Evolutionary conservation across 2,113 vertebrate genomes (phyloP), one percentile per base, ranked within the genome.

Genomic region (Thamnophis sirtalis): DNA sequence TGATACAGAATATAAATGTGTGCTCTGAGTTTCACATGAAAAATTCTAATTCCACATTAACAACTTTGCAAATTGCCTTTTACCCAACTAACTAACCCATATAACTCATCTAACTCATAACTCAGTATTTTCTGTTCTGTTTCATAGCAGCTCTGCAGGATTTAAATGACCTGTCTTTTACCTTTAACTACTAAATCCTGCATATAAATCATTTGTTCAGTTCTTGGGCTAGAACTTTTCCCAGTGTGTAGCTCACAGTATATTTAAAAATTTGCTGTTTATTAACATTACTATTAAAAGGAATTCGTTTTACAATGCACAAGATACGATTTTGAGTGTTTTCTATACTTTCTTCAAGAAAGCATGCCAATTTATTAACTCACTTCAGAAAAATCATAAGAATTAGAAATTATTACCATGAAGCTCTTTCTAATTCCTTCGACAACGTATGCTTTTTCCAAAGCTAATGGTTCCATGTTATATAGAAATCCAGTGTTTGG

Each of bases 401-500:
- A 0, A 86, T 26, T 87, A 24, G 56, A 68, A 93, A 58, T 33
- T 48, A 94, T 97, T 97, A 99, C 99, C 96, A 97, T 50, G 94
- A 98, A 99, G 0, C 90, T 96, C 93, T 98, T 99, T 9, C 98
- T 98, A 48, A 98, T 98, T 24, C 93, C 98, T 0, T 1, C 53
- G 49, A 96, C 90, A 0, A 84, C 80, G 73, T 99, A 99, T 86
- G 97, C 98, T 0, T 94, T 94, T 43, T 96, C 88, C 4, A 84
- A 96, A 93, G 97, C 97, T 58, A 99, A 94, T 0, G 98, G 97
- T 50, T 96, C 97, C 73, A 99, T 96, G 96, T 99, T 98, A 93
- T 98, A 99, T 91, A 98, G 96, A 95, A 98, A 98, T 22, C 98
- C 98, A 3, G 97, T 98, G 96, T 98, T 97, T 6, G 99, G 99